These are phyloP conservation scores for Aromia moschata DNA, from an alignment of 2,888 invertebrate species.

Conservation along the genomic window DNA sequence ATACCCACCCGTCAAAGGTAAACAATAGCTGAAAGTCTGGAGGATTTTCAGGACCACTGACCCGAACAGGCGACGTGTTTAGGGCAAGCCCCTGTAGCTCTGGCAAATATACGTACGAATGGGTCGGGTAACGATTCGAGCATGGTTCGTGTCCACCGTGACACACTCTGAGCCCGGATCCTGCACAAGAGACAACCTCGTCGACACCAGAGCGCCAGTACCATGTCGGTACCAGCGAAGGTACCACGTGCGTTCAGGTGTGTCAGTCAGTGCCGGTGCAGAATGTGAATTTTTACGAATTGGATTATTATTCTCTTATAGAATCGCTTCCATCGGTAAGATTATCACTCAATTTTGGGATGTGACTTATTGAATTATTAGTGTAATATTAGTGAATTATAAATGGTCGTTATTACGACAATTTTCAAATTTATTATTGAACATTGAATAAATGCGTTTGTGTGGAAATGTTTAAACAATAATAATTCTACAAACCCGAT, in stretches of 20 bases:
- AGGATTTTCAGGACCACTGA: constrained; percentile 6
- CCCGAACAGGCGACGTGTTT: constrained; percentile 7
- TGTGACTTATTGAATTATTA: too few relatives aligned
- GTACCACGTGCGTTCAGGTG: constrained; percentile 42
- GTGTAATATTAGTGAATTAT: too few relatives aligned
- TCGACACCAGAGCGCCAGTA: constrained; percentile 43
- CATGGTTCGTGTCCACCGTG: constrained; percentile 48
- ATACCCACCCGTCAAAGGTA: not conserved
- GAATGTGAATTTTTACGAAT: constrained; percentile 33
- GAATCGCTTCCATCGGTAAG: not conserved
- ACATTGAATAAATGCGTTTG: too few relatives aligned
- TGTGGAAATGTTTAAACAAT: too few relatives aligned
- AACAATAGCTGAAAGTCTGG: not conserved
- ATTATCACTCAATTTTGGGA: too few relatives aligned
- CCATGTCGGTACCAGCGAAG: constrained; percentile 51
- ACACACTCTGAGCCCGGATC: constrained; percentile 52
- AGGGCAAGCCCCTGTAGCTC: constrained; percentile 17
- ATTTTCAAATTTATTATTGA: too few relatives aligned
- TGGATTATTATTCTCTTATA: constrained; percentile 15
- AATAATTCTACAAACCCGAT: too few relatives aligned
- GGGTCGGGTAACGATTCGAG: constrained; percentile 14
- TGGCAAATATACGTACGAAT: constrained; percentile 6
- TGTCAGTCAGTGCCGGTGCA: constrained; percentile 29
- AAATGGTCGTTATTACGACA: too few relatives aligned
- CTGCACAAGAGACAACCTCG: constrained; percentile 35